Percentiles rank a stretch among this genome's conserved stretches.
phyloP scores from a whole-genome alignment of 2,888 invertebrate genomes.

The Papilio protenor region DNA sequence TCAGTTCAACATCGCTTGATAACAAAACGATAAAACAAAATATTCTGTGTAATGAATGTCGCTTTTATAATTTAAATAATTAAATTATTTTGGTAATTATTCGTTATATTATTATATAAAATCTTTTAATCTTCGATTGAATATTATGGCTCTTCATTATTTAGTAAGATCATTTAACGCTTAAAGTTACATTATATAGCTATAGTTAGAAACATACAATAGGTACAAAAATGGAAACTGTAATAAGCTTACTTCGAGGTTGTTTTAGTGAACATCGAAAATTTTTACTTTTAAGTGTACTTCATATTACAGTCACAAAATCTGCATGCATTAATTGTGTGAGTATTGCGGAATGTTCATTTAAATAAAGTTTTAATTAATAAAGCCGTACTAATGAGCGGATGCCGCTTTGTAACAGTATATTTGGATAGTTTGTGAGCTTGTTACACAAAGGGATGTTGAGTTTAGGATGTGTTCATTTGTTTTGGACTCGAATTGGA shows the following conservation, averaged over 20 bases:
- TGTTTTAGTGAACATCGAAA: not conserved
- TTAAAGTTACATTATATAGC: no score
- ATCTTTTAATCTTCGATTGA: no score
- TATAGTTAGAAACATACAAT: no score
- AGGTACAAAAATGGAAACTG: not conserved
- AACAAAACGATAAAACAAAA: not conserved
- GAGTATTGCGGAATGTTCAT: not conserved
- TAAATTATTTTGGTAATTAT: not conserved
- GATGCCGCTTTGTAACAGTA: not conserved
- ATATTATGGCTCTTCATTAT: no score
- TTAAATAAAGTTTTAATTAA: not conserved
- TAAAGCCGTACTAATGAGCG: not conserved
- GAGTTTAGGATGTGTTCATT: constrained; percentile 1
- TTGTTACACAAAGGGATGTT: not conserved
- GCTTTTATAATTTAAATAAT: not conserved
- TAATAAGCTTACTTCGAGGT: not conserved
- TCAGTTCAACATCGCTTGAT: not conserved
- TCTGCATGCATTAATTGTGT: not conserved
- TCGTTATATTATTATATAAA: no score
- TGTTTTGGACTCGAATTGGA: not conserved
- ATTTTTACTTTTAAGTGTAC: not conserved
- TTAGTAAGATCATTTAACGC: no score
- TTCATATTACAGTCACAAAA: not conserved
- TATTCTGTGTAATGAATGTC: not conserved
- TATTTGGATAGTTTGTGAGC: constrained; percentile 2